Evolutionary conservation across 92 coral and sea anemone species (phyloP), one percentile per base, ranked within the genome.

Genomic region (Bergia sp.): DNA sequence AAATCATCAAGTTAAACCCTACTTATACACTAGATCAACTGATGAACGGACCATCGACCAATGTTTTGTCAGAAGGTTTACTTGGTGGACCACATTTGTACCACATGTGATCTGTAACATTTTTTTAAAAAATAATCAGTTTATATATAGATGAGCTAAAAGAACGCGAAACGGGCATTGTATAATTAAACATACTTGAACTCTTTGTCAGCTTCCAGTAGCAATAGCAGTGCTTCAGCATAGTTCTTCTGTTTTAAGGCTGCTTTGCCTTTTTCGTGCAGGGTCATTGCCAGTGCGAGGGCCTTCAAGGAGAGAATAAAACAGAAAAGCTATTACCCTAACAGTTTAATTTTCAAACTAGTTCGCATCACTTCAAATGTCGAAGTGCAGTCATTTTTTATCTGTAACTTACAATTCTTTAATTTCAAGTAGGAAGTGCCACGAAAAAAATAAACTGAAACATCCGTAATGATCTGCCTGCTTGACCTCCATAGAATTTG

Each of bases 191-290:
- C 90, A 12, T 42, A 96, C 99, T 95, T 91, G 81, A 95, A 96
- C 83, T 96, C 99, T 72, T 91, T 94, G 86, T 96, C 99, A 78
- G 98, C 96, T 49, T 94, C 98, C 67, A 96, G 94, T 11, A 96
- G 96, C 69, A 94, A 84, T 21, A 94, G 81, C 39, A 96, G 87
- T 7, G 99, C 99, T 81, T 95, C 96, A 16, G 98, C 92, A 89
- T 92, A 93, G 36, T 92, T 90, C 86, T 91, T 95, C 50, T 91
- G 90, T 36, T 94, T 88, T 42, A 95, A 77, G 21, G 88, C 86
- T 71, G 87, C 93, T 76, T 94, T 93, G 37, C 99, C 99, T 81
- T 94, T 94, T 84, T 96, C 98, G 58, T 96, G 96, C 12, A 96
- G 88, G 4, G 98, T 94, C 90, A 96, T 92, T 57, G 99, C 99